phyloP scores from a whole-genome alignment of 92 coral and sea anemone species.

The Umimayanthus kanabou region DNA sequence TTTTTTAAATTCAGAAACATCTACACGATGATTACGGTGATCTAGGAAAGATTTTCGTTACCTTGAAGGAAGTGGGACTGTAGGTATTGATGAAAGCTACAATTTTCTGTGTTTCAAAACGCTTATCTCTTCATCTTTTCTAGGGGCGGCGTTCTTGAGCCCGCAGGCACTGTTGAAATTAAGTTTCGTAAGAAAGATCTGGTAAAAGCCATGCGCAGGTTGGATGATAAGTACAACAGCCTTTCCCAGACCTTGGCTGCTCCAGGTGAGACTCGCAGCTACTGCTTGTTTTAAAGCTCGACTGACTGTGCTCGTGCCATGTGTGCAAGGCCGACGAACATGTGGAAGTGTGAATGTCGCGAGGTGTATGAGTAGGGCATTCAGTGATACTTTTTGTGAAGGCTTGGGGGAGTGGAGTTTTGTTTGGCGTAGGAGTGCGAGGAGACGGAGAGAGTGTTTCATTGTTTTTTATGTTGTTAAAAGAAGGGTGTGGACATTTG shows the following conservation, averaged over 20 bases:
- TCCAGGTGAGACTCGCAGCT: slow-evolving; percentile 63
- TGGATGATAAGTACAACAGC: slow-evolving; percentile 80
- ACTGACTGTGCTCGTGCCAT: background rate
- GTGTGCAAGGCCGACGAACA: no score
- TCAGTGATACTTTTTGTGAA: no score
- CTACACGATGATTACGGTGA: no score
- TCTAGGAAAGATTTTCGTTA: no score
- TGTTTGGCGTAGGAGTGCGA: no score
- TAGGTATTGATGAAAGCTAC: background rate
- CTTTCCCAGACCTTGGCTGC: slow-evolving; percentile 75
- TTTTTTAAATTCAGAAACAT: no score
- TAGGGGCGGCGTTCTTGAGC: slow-evolving; percentile 97
- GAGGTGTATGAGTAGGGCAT: no score
- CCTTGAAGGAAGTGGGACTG: background rate
- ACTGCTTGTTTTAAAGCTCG: background rate
- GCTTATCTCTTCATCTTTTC: background rate
- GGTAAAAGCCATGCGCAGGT: slow-evolving; percentile 91
- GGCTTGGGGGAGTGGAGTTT: no score
- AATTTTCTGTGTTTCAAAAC: background rate
- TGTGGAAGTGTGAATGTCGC: no score
- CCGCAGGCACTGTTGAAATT: slow-evolving; percentile 97
- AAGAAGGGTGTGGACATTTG: no score
- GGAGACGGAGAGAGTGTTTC: no score
- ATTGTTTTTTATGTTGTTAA: no score
- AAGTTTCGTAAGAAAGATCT: slow-evolving; percentile 95